Conservation (phyloP, 2,113 vertebrate species). For the Atlantisia rogersi region DNA sequence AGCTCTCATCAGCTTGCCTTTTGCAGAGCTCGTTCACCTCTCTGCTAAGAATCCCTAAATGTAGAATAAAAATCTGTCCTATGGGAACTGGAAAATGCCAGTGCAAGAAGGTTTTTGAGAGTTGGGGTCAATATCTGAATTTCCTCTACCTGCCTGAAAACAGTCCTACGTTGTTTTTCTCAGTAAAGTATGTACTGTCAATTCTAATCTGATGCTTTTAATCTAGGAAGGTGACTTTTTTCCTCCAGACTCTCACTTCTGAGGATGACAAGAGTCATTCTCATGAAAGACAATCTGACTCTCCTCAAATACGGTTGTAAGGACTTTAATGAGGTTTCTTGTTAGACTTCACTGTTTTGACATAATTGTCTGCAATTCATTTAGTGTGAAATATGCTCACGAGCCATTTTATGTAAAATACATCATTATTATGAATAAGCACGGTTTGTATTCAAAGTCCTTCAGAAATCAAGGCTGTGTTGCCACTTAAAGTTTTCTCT, state of each 20-base stretch:
- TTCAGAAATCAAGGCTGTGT: neutral
- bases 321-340: neutral
- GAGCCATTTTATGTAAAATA: neutral
- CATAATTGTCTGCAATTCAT: neutral
- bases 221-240: neutral
- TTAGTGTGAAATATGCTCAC: neutral
- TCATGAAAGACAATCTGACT: neutral
- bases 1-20: neutral
- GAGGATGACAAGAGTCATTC: neutral
- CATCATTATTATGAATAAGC: neutral
- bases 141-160: neutral
- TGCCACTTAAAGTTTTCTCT: neutral
- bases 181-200: neutral
- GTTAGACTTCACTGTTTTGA: neutral
- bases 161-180: neutral
- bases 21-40: neutral
- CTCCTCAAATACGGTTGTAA: neutral
- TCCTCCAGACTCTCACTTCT: neutral
- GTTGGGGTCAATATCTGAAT: neutral
- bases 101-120: neutral
- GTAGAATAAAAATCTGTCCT: neutral
- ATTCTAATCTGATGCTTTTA: neutral
- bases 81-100: too few species aligned
- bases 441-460: neutral
- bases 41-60: neutral